Evolutionary conservation across 2,113 vertebrate genomes (phyloP).

Genomic region (Phalacrocorax carbo): DNA sequence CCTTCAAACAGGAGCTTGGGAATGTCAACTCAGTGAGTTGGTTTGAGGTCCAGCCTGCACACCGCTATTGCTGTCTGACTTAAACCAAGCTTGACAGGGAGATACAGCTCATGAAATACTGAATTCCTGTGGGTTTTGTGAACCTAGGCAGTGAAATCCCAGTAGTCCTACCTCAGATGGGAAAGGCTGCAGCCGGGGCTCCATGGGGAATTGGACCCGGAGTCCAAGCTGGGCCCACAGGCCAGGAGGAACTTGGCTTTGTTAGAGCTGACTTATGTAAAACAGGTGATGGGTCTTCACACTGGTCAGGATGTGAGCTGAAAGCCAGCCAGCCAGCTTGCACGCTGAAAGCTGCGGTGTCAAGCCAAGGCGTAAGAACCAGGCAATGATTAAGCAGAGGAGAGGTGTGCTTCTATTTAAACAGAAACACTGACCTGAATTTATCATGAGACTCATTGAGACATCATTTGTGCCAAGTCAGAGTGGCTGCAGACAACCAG

Average conservation of each 20-base stretch:
- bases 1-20: not conserved
- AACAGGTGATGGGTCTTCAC: not conserved
- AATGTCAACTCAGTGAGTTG: not conserved
- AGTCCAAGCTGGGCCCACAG: not conserved
- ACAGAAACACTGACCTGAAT: not conserved
- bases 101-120: not conserved
- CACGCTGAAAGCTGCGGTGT: rapidly evolving
- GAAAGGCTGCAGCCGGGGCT: not conserved
- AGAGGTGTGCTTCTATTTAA: not conserved
- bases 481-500: not conserved
- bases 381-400: not conserved
- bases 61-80: not conserved
- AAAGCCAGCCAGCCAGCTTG: not conserved
- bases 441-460: not conserved
- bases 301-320: not conserved
- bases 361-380: not conserved
- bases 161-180: rapidly evolving
- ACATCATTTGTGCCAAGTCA: not conserved
- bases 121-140: not conserved
- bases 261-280: not conserved
- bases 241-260: rapidly evolving
- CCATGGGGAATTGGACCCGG: not conserved
- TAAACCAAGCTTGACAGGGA: not conserved
- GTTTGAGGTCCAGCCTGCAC: not conserved
- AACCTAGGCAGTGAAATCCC: not conserved